Conservation (phyloP, 23 tunicate genomes). For the Ascidia mentula region DNA sequence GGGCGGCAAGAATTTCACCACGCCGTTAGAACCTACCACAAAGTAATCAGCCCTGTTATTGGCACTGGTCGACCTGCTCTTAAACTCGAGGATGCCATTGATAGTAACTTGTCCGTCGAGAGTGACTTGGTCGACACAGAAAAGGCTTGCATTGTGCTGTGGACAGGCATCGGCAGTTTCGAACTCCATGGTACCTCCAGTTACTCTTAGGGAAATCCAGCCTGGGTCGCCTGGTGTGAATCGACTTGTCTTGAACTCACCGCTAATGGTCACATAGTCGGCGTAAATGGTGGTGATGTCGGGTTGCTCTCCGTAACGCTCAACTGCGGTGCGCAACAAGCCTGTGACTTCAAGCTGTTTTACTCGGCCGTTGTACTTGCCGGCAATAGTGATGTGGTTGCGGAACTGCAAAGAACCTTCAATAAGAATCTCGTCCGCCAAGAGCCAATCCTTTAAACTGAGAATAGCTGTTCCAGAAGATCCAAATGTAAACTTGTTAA, state of each 20-base stretch:
- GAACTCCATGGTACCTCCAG: background rate
- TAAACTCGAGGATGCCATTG: background rate
- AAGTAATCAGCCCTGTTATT: background rate
- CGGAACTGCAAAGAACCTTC: background rate
- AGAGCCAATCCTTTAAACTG: background rate
- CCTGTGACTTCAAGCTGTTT: background rate
- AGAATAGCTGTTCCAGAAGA: slow-evolving; percentile 1
- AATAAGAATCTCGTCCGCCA: background rate
- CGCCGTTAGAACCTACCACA: background rate
- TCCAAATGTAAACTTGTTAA: slow-evolving; percentile 1
- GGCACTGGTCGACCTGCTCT: background rate
- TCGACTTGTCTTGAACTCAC: background rate
- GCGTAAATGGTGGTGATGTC: background rate
- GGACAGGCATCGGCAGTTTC: background rate
- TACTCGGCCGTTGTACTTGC: background rate
- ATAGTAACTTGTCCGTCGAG: background rate
- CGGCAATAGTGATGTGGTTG: background rate
- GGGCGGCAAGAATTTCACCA: background rate
- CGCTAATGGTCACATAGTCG: slow-evolving; percentile 10
- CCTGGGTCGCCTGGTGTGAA: slow-evolving; percentile 18
- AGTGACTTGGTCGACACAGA: background rate
- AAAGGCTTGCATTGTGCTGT: background rate
- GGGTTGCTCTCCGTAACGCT: background rate
- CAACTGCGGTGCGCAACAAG: background rate
- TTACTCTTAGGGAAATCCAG: background rate